A percentile compares a stretch with the other conserved stretches of the same genome.
Evolutionary conservation across 2,113 vertebrate species (phyloP).

Genomic region (Oenanthe oenanthe): DNA sequence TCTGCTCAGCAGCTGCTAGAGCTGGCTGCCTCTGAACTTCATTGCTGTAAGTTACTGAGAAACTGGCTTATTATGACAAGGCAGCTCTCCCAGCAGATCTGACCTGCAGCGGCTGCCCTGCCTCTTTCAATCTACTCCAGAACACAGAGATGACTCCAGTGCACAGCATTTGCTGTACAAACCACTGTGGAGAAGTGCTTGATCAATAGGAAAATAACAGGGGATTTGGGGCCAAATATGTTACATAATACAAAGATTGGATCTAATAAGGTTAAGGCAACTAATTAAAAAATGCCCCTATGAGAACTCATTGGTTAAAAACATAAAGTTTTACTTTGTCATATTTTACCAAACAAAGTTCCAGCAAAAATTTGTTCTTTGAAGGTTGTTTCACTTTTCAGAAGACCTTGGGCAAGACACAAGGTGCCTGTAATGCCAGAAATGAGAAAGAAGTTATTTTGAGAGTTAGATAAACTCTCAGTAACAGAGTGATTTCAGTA

Average conservation of each 20-base stretch:
- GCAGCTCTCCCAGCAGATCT: slow-evolving; percentile 45
- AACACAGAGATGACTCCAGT: slow-evolving; percentile 7
- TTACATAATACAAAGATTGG: neutral
- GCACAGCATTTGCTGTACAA: neutral
- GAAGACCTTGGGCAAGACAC: neutral
- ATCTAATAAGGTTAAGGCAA: neutral
- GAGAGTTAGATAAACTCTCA: neutral
- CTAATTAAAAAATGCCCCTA: neutral
- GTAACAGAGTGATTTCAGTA: neutral
- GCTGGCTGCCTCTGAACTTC: slow-evolving; percentile 54
- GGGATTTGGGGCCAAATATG: neutral
- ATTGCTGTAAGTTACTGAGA: slow-evolving; percentile 25
- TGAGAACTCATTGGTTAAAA: neutral
- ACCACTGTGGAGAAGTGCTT: neutral
- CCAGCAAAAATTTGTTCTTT: neutral
- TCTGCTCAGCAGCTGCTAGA: slow-evolving; percentile 8
- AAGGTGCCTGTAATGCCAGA: neutral
- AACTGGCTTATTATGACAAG: slow-evolving; percentile 42
- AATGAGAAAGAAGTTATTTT: neutral
- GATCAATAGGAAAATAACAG: slow-evolving; percentile 19
- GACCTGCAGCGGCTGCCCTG: slow-evolving; percentile 42
- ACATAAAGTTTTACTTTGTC: neutral
- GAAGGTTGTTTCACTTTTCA: neutral
- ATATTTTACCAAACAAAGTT: neutral
- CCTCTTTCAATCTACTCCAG: slow-evolving; percentile 41